Percentiles rank a stretch among this genome's conserved stretches.
Conservation (phyloP, 2,113 vertebrate genomes). For the Lampris incognitus region DNA sequence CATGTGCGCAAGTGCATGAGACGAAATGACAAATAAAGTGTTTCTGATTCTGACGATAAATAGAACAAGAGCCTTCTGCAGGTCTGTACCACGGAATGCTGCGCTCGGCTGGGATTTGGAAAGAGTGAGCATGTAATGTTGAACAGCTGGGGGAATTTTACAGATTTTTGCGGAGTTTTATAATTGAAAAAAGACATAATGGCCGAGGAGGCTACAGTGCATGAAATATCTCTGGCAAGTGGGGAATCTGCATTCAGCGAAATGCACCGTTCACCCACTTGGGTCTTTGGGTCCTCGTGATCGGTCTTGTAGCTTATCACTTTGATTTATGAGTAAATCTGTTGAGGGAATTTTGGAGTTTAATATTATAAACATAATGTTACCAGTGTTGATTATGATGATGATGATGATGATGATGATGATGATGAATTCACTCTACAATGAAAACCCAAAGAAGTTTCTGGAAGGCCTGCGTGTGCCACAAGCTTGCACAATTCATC, state of each 20-base stretch:
- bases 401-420: slow-evolving; percentile 11
- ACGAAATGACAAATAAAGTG: no score
- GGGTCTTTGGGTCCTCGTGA: slow-evolving; percentile 8
- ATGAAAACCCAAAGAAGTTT: neutral
- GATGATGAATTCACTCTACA: neutral
- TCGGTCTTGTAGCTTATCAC: neutral
- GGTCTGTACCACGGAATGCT: slow-evolving; percentile 19
- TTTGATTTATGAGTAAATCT: slow-evolving; percentile 17
- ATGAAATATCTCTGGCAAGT: slow-evolving; percentile 1
- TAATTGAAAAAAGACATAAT: slow-evolving; percentile 8
- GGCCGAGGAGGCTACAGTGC: neutral
- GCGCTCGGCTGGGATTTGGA: slow-evolving; percentile 26
- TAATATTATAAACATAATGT: slow-evolving; percentile 5
- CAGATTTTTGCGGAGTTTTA: neutral
- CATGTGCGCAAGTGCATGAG: no score
- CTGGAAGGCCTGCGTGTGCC: slow-evolving; percentile 13
- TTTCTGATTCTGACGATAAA: no score
- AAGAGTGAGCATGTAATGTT: slow-evolving; percentile 28
- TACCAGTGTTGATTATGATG: slow-evolving; percentile 1
- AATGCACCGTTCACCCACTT: neutral
- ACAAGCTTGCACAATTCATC: slow-evolving; percentile 2
- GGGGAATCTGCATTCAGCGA: neutral
- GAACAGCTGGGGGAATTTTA: slow-evolving; percentile 37
- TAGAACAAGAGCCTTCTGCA: neutral
- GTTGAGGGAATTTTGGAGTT: neutral